A percentile compares a stretch with the other conserved stretches of the same genome.
phyloP scores from a whole-genome alignment of 2,888 invertebrate genomes.

The Polyommatus iphigenia region DNA sequence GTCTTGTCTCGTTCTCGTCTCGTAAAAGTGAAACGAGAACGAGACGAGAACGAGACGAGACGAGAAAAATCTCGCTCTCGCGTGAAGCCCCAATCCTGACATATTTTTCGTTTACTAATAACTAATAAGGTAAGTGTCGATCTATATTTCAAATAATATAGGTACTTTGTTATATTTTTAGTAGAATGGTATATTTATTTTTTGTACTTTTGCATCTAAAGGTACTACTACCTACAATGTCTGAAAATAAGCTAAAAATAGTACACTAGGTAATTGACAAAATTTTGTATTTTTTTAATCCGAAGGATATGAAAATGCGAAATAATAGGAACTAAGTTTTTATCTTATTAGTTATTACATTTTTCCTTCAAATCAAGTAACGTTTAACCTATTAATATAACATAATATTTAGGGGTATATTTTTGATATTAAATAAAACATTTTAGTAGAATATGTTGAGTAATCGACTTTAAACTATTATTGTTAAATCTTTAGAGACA shows the following conservation, averaged over 20 bases:
- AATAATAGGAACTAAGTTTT: slow-evolving; percentile 3
- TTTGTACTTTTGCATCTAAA: background rate
- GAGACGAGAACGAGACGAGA: too few species aligned
- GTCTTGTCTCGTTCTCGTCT: too few species aligned
- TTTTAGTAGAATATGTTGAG: background rate
- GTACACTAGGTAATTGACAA: slow-evolving; percentile 1
- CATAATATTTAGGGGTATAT: background rate
- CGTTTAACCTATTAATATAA: background rate
- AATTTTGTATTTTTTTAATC: background rate
- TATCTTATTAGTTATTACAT: background rate
- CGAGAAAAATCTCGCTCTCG: too few species aligned
- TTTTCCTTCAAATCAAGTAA: background rate
- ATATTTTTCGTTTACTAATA: too few species aligned
- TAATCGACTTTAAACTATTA: background rate
- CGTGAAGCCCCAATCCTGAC: too few species aligned
- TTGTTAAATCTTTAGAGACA: background rate
- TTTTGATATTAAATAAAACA: background rate
- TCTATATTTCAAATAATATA: too few species aligned
- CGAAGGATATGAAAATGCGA: background rate
- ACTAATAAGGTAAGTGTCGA: too few species aligned
- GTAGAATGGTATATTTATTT: background rate
- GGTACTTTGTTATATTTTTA: background rate
- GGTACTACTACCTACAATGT: background rate
- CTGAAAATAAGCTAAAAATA: background rate
- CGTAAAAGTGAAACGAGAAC: too few species aligned